These are phyloP conservation scores for Ornithoptera priamus DNA, from an alignment of 2,888 invertebrate genomes.

Conservation along the genomic window DNA sequence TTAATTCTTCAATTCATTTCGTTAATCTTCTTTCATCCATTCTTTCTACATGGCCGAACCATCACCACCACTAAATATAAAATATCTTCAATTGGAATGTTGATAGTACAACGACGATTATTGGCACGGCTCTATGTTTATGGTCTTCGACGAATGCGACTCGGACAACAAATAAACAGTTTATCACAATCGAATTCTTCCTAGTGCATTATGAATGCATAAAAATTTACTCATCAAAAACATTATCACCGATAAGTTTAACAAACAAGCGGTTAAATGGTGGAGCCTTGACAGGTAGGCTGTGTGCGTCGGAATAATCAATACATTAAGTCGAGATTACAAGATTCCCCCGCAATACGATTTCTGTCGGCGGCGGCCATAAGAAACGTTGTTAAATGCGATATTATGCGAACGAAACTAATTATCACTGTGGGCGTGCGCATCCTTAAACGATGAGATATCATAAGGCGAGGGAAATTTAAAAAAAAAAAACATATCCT, in stretches of 20 bases:
- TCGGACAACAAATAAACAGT: not conserved
- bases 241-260: conserved; percentile 6
- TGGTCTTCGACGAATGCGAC: not conserved
- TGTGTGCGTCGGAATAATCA: conserved; percentile 30
- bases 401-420: conserved; percentile 38
- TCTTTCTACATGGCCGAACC: too few species aligned
- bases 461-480: conserved; percentile 20
- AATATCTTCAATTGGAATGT: too few species aligned
- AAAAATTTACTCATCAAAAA: conserved; percentile 5
- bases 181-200: not conserved
- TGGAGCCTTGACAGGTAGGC: conserved; percentile 18
- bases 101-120: too few species aligned
- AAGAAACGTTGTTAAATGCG: conserved; percentile 43
- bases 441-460: conserved; percentile 23
- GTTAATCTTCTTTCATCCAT: too few species aligned
- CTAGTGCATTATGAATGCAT: not conserved
- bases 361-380: conserved; percentile 42
- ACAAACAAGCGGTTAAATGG: conserved; percentile 13
- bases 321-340: conserved; percentile 37
- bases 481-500: conserved; percentile 1
- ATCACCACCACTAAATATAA: too few species aligned
- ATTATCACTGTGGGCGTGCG: conserved; percentile 35
- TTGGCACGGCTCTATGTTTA: not conserved
- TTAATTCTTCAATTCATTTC: too few species aligned
- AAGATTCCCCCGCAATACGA: conserved; percentile 36